These are phyloP conservation scores for Xenopus tropicalis DNA, from an alignment of 2,113 vertebrate species.

Conservation along the genomic window UCB_Xtro_10.0 CM004447.2:102001001-102001500, in stretches of 20 bases:
- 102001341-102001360: neutral
- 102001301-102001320: neutral
- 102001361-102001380: neutral
- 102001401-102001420: neutral
- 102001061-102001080: neutral
- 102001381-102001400: neutral
- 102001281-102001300: neutral
- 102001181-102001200: too few relatives aligned
- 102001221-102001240: too few relatives aligned
- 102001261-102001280: neutral
- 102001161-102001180: too few relatives aligned
- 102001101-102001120: neutral
- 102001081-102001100: neutral
- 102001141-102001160: too few relatives aligned
- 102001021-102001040: neutral
- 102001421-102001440: neutral
- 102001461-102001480: neutral
- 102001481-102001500: too few relatives aligned
- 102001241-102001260: neutral
- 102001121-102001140: neutral
- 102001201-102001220: too few relatives aligned
- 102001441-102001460: neutral
- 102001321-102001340: neutral
- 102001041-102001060: neutral
- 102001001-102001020: neutral